These are phyloP conservation scores for Oscheius sp. DNA, from an alignment of 2,888 invertebrate genomes.

Conservation along the genomic window DNA sequence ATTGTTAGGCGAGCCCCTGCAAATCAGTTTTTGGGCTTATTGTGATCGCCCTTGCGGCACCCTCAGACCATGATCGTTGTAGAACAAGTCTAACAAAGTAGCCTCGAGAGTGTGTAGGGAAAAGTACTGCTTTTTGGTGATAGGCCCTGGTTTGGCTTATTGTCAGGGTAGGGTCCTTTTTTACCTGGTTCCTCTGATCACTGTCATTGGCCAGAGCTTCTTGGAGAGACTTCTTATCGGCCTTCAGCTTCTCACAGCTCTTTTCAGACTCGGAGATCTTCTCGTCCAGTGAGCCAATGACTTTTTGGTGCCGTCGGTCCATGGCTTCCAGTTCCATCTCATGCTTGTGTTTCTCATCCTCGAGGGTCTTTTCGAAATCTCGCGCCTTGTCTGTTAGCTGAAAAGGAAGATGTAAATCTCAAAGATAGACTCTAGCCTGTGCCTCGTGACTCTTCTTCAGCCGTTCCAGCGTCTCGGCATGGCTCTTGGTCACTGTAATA, in stretches of 20 bases:
- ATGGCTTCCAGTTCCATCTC: constrained; percentile 52
- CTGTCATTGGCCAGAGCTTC: constrained; percentile 57
- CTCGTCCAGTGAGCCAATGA: constrained; percentile 50
- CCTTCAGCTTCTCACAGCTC: constrained; percentile 47
- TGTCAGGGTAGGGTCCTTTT: neutral
- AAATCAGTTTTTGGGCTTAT: no score
- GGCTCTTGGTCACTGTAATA: constrained; percentile 57
- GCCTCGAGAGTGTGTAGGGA: no score
- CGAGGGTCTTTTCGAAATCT: constrained; percentile 48
- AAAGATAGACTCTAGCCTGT: constrained; percentile 45
- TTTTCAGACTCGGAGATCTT: constrained; percentile 55
- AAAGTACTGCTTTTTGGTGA: no score
- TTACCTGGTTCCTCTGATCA: constrained; percentile 54
- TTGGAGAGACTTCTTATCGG: constrained; percentile 55
- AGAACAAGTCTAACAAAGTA: no score
- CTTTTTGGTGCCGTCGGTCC: constrained; percentile 52
- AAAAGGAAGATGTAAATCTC: neutral
- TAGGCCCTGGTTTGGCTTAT: no score
- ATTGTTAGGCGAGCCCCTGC: no score
- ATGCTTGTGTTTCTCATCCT: constrained; percentile 47
- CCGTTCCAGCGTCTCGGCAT: constrained; percentile 46
- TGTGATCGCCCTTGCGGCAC: no score
- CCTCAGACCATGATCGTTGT: no score
- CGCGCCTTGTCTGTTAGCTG: constrained; percentile 47
- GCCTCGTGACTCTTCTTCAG: constrained; percentile 47